Base-by-base conservation (phyloP, 2,888 invertebrate species). In the Pilophorus perplexus region DNA sequence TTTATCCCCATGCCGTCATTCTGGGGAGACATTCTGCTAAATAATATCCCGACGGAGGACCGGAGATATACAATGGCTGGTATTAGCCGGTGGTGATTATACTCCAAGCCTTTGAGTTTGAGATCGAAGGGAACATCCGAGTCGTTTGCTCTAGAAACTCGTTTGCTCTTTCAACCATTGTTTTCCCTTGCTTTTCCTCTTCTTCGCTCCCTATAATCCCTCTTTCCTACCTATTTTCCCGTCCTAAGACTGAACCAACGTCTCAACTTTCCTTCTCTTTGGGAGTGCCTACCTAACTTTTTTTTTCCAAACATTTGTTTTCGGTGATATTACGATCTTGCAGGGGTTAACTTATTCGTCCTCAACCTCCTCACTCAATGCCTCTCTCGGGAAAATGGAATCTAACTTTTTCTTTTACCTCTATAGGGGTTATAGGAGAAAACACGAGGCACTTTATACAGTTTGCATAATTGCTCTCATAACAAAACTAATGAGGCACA, bases 291-390 rank as follows among this genome's bases (percentile, higher is more conserved):
- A 14, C 20, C 25, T 38, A n/a, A 3, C 6, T 38, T 50, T 25
- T 27, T 57, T 57, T 57, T 40, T 48, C 48, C 20, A 48, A 57
- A 28, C n/a, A 23, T 27, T 42, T 22, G 40, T 38, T 59, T 40
- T 59, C 27, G 59, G 59, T 59, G 42, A 42, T 42, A 59, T 59
- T 57, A 57, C 57, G 42, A 22, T 38, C 57, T 25, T 59, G 40
- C 42, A 40, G 38, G 59, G 23, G 59, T 42, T 42, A 59, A 42
- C 40, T 42, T 59, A 59, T 59, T 59, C 42, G 59, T 59, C 59
- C 42, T 59, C 25, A 22, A 42, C 27, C 28, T 52, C 28, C 28
- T 28, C 23, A 16, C 52, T 52, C 28, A 28, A 52, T 52, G 18
- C 52, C 16, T 28, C n/a, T n/a, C 52, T 28, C 10, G 16, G 28